Conservation (phyloP, 2,113 vertebrate species). For the Peromyscus leucopus region DNA sequence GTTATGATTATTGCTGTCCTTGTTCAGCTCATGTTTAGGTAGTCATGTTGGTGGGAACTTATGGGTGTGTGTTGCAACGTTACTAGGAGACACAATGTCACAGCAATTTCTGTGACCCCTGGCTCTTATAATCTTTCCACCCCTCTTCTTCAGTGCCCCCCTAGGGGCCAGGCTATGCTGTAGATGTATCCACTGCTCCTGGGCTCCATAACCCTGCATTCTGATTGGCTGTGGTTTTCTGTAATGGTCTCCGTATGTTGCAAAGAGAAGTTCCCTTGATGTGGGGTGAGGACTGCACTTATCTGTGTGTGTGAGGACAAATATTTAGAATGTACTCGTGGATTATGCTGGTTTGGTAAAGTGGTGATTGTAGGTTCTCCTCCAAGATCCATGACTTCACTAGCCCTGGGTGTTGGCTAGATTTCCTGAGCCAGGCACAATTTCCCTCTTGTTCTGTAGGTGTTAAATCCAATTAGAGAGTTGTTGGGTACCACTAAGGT, state of each 20-base stretch:
- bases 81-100: neutral
- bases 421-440: no score
- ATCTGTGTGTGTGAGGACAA: neutral
- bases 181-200: neutral
- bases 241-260: neutral
- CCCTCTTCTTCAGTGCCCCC: neutral
- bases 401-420: neutral
- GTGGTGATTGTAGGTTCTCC: neutral
- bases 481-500: neutral
- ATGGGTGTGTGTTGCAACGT: neutral
- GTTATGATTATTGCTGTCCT: neutral
- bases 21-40: neutral
- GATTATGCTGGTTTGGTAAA: neutral
- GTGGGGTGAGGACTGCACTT: neutral
- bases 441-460: neutral
- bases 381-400: neutral
- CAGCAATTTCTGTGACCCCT: neutral
- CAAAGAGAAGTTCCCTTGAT: neutral
- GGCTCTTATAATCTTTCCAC: neutral
- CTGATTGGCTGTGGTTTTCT: neutral
- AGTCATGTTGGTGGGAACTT: neutral
- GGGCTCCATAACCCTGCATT: neutral
- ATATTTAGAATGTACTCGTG: neutral
- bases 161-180: neutral
- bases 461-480: neutral